Base-by-base conservation (phyloP, 2,888 invertebrate genomes). In the Mesorhabditis spiculigera region DNA sequence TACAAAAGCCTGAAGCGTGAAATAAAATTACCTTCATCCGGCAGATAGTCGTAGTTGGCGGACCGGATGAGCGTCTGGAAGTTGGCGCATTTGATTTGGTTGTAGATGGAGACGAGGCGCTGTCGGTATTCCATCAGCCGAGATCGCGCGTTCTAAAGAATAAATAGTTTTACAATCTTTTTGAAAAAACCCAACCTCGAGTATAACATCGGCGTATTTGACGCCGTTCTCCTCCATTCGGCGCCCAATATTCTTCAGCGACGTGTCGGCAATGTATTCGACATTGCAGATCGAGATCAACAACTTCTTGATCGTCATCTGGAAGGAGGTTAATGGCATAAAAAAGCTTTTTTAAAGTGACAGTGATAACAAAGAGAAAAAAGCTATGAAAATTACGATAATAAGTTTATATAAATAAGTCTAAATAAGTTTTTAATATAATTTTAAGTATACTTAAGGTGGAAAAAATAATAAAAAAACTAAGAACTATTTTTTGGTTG, bases 281-380 rank as follows among this genome's bases (percentile, higher is more conserved):
- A 86, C 72, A 70, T 86, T 86, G 68, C 83, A 80, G 43, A 85
- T 78, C 5, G 81, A 78, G 16, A 85, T 82, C 42, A 86, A 69
- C 45, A 86, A 72, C 65, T 83, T 82, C 58, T 82, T 76, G 28
- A 82, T 80, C n/a, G 77, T 78, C 2, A 76, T 61, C 71, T 71
- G 41, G 0, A 69, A 8, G 28, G 28, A 28, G 28, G 28, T 42
- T 10, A n/a, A 50, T 50, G 13, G 8, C 13, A 50, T 13, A 50
- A 50, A 8, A 50, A 50, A 10, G 2, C 50, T 50, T 8, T 28
- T 28, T 28, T 28, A 1, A 28, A 28, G 28, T 28, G 28, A 28
- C 28, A n/a, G n/a, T n/a, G n/a, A n/a, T n/a, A n/a, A n/a, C n/a
- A n/a, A n/a, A n/a, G n/a, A n/a, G n/a, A n/a, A n/a, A n/a, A n/a